Evolutionary conservation across 1,140 invertebrate species (phyloP).

Genomic region (Lepidotrigona ventralis): DNA sequence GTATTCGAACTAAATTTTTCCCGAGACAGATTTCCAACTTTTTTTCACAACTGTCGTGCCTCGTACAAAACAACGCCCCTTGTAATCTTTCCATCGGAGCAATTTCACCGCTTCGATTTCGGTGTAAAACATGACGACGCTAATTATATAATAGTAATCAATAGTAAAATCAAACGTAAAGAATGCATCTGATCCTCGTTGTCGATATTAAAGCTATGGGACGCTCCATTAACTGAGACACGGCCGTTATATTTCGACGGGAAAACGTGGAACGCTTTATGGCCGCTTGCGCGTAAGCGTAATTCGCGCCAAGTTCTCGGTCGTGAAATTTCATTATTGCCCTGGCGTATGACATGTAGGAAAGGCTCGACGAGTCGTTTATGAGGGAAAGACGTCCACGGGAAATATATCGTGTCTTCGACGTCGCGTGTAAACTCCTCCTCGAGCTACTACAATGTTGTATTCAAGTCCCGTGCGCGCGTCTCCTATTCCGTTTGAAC

Average conservation of each 20-base stretch:
- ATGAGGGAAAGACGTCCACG: not conserved
- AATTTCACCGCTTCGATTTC: not conserved
- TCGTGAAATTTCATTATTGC: constrained; percentile 23
- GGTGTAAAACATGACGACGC: not conserved
- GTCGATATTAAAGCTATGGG: constrained; percentile 14
- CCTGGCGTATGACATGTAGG: not conserved
- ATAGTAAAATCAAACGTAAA: not conserved
- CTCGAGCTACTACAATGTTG: not conserved
- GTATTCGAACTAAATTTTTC: too few species aligned
- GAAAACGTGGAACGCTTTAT: not conserved
- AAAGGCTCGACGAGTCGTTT: not conserved
- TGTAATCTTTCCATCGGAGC: not conserved
- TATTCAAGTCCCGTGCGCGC: constrained; percentile 20
- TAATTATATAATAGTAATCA: constrained; percentile 27
- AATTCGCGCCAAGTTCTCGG: not conserved
- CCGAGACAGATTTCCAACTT: too few species aligned
- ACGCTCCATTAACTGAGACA: not conserved
- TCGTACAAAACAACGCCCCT: too few species aligned
- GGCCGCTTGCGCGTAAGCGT: not conserved
- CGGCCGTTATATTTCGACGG: not conserved
- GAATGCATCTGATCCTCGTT: not conserved
- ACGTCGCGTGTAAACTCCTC: not conserved
- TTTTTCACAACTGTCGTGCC: too few species aligned
- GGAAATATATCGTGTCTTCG: constrained; percentile 10
- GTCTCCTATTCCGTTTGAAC: not conserved